A percentile compares a stretch with the other conserved stretches of the same genome.
Conservation (phyloP, 2,888 invertebrate species). For the Therioaphis trifolii region DNA sequence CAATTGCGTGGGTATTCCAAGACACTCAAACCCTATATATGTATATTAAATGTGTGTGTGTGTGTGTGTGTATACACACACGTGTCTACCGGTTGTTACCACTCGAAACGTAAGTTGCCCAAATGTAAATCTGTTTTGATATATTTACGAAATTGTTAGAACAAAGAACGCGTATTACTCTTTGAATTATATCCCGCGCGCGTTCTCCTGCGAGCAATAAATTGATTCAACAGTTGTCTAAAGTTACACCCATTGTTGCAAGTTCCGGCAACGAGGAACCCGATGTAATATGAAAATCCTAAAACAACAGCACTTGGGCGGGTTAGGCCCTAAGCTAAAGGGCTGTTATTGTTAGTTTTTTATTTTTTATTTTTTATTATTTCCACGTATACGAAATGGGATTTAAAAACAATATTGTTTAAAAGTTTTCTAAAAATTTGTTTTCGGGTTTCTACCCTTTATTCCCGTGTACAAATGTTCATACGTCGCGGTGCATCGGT, state of each 20-base stretch:
- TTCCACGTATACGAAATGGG: not conserved
- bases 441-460: conserved; percentile 29
- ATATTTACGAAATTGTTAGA: conserved; percentile 16
- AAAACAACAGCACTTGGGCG: conserved; percentile 1
- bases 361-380: not conserved
- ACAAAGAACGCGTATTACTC: conserved; percentile 21
- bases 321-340: not conserved
- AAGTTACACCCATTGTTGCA: conserved; percentile 40
- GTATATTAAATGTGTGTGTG: too few species aligned
- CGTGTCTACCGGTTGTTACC: not conserved
- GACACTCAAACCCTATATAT: not conserved
- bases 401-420: conserved; percentile 39
- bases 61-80: too few species aligned
- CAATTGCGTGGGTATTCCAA: conserved; percentile 1
- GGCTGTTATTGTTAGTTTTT: conserved; percentile 18
- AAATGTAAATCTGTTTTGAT: conserved; percentile 38
- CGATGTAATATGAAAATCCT: not conserved
- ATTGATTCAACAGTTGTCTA: conserved; percentile 29
- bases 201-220: conserved; percentile 11
- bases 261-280: not conserved
- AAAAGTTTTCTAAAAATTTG: conserved; percentile 25
- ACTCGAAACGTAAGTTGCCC: not conserved
- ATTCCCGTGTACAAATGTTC: not conserved
- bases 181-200: not conserved
- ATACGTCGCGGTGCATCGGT: too few species aligned